phyloP scores from a whole-genome alignment of 2,113 vertebrate genomes.

The Fulmarus glacialis region DNA sequence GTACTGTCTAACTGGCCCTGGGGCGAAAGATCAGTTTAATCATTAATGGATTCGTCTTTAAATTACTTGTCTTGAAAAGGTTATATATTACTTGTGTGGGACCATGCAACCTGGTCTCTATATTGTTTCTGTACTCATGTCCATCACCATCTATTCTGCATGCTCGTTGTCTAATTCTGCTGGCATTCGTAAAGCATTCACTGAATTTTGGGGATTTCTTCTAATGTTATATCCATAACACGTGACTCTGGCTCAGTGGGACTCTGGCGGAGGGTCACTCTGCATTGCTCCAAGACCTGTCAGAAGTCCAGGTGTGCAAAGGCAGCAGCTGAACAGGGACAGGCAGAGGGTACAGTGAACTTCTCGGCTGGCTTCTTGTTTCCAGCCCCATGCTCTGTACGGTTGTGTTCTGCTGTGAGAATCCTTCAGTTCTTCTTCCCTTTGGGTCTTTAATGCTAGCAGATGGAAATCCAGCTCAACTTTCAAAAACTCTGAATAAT shows the following conservation, averaged over 20 bases:
- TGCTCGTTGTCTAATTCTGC: not conserved
- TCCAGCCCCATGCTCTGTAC: not conserved
- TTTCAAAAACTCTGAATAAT: conserved; percentile 78
- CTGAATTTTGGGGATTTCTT: not conserved
- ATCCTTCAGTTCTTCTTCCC: conserved; percentile 41
- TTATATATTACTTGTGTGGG: not conserved
- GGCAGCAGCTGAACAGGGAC: not conserved
- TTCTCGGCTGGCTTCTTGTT: not conserved
- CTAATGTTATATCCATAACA: not conserved
- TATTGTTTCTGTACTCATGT: not conserved
- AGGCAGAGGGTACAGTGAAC: not conserved
- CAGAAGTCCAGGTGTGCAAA: not conserved
- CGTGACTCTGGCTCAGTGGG: not conserved
- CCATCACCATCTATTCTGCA: not conserved
- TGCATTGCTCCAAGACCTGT: not conserved
- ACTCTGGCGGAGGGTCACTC: not conserved
- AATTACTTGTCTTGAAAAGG: not conserved
- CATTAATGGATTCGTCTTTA: not conserved
- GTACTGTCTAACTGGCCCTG: not conserved
- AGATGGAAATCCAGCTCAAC: conserved; percentile 59
- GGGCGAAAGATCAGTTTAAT: not conserved
- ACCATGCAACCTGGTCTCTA: not conserved
- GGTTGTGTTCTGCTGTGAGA: conserved; percentile 11
- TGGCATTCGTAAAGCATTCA: not conserved
- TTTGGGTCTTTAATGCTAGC: conserved; percentile 31